Percentiles rank a stretch among this genome's conserved stretches.
These are phyloP conservation scores for Mormoops blainvillei DNA, from an alignment of 2,113 vertebrate species.

Conservation along the genomic window DNA sequence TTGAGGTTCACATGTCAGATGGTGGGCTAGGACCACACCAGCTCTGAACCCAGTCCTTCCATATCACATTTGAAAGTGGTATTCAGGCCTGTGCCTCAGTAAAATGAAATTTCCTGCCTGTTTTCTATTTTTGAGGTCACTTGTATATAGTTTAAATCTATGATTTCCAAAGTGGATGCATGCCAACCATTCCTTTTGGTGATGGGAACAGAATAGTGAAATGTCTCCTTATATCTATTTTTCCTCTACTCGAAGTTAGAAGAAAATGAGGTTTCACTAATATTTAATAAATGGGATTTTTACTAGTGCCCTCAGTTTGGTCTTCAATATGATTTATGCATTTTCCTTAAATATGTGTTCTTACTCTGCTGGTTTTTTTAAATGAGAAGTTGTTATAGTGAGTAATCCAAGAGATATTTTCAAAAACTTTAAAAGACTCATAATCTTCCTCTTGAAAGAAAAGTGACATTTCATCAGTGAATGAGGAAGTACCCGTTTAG, in stretches of 20 bases:
- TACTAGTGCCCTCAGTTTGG: background rate
- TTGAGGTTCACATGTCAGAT: background rate
- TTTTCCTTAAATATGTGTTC: background rate
- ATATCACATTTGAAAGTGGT: background rate
- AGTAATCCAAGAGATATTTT: background rate
- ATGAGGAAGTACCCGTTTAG: background rate
- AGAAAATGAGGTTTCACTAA: background rate
- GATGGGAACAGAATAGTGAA: background rate
- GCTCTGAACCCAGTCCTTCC: background rate
- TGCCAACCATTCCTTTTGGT: background rate
- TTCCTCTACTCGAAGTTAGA: background rate
- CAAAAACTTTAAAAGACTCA: background rate
- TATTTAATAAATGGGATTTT: conserved; percentile 34
- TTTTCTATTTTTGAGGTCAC: background rate
- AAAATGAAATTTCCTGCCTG: background rate
- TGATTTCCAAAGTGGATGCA: background rate
- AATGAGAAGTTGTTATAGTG: background rate
- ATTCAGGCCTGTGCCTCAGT: background rate
- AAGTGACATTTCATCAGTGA: background rate
- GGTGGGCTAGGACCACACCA: background rate
- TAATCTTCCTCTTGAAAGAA: background rate
- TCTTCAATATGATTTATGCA: background rate
- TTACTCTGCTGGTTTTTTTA: background rate
- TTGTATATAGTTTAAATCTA: background rate
- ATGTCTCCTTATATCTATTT: background rate